A percentile compares a stretch with the other conserved stretches of the same genome.
phyloP scores from a whole-genome alignment of 2,888 invertebrate genomes.

The Pseudoips prasinana region DNA sequence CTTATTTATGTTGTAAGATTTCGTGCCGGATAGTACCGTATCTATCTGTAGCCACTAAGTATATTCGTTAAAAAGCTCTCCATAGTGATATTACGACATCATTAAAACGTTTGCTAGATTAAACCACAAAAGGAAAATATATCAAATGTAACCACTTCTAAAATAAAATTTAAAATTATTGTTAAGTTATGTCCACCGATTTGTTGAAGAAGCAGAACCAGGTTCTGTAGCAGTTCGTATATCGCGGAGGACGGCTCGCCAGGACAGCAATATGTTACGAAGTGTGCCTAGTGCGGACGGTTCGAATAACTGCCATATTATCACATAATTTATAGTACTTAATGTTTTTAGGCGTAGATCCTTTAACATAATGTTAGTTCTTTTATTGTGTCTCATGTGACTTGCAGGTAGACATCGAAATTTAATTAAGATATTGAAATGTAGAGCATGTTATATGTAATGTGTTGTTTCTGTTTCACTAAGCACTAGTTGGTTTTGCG shows the following conservation, averaged over 20 bases:
- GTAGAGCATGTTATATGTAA: constrained; percentile 40
- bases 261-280: constrained; percentile 45
- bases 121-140: background rate
- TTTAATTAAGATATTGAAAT: constrained; percentile 56
- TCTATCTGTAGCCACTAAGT: constrained; percentile 27
- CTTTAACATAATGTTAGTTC: constrained; percentile 59
- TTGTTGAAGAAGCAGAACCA: constrained; percentile 71
- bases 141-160: constrained; percentile 7
- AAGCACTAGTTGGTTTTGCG: constrained; percentile 46
- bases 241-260: constrained; percentile 34
- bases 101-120: constrained; percentile 5
- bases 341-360: constrained; percentile 68
- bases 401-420: constrained; percentile 72
- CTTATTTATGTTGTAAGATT: constrained; percentile 62
- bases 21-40: constrained; percentile 42
- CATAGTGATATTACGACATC: constrained; percentile 6
- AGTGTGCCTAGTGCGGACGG: constrained; percentile 73
- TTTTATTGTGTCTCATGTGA: constrained; percentile 63
- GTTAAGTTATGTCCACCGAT: constrained; percentile 72
- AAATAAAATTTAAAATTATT: constrained; percentile 31
- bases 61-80: constrained; percentile 23
- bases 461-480: constrained; percentile 56
- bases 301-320: constrained; percentile 82
- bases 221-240: constrained; percentile 54
- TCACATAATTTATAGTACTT: constrained; percentile 77